Evolutionary conservation across 2,797 vertebrate species (phyloP), one percentile per base, ranked within the genome.

Genomic region (Sebastes cheni): DNA sequence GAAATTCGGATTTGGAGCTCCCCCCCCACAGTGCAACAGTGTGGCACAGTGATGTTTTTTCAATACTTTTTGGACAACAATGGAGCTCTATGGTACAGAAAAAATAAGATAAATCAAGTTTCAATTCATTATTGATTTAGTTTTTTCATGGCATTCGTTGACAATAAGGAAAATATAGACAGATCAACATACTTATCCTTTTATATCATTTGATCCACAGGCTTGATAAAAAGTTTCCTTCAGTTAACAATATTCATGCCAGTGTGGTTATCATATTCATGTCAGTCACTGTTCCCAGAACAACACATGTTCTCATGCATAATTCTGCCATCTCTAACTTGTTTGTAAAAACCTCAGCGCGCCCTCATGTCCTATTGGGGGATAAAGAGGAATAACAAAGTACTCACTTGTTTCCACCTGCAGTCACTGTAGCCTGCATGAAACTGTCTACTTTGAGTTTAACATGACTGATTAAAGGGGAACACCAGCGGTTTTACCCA

Each of bases 241-340:
- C 23, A 36, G 18, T 29, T 65, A 71, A 32, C 22, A 79, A 71
- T 74, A 72, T 81, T 80, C 32, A 79, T 77, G 64, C 18, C 55
- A 32, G 64, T 6, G 60, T 74, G 56, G 61, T 86, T 83, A 62
- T 72, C 60, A 42, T 72, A 79, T 80, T 82, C 78, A 81, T 85
- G 75, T 76, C 61, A 69, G 75, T 76, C 58, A 72, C 39, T 27
- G 64, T 56, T 87, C 83, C 76, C 84, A 77, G 34, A 85, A 77
- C 77, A 86, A 81, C 82, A 81, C 74, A 32, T 80, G 87, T 84
- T 74, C 82, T 88, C 79, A 86, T 90, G 80, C 83, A 91, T 88
- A 79, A 90, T 89, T 91, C 85, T 80, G 59, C 81, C 65, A 46
- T 65, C 75, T 10, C 65, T 77, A 56, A 27, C 58, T 73, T 61